Base-by-base conservation (phyloP, 2,797 vertebrate species). In the Melopsittacus undulatus region DNA sequence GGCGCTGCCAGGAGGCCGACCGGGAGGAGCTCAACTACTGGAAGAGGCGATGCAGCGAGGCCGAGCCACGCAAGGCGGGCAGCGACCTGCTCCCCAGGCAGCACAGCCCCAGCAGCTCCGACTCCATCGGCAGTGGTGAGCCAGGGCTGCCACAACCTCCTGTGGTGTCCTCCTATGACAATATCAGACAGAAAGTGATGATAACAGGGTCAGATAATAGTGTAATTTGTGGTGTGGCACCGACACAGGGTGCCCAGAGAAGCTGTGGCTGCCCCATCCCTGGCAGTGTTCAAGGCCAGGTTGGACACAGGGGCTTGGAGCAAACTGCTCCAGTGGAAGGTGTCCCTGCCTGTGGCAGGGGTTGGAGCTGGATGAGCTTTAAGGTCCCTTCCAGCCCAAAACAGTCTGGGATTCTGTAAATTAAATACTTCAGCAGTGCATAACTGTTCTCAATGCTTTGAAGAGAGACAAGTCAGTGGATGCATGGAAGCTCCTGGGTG, bases 1-100 rank as follows among this genome's bases (percentile, higher is more conserved):
- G 99, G 40, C 98, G 99, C 87, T 99, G 99, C 96, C 99, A 99
- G 97, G 99, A 99, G 97, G 98, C 99, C 0, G 99, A 99, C 80
- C 98, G 99, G 1, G 99, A 99, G 80, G 99, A 99, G 90, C 98
- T 99, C 67, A 99, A 99, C 98, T 99, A 99, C 97, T 99, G 99
- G 99, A 98, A 99, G 92, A 97, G 99, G 61, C 98, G 99, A 20
- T 99, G 98, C 54, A 99, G 97, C 1, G 99, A 99, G 97, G 98
- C 99, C 6, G 99, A 99, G 94, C 97, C 98, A 3, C 98, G 99
- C 89, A 99, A 99, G 97, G 98, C 98, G 8, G 97, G 98, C 30
- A 18, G 97, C 0, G 97, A 98, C 51, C 97, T 98, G 32, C 98
- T 98, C 69, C 98, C 98, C 91, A 98, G 99, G 93, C 98, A 99